Conservation (phyloP, 2,888 invertebrate genomes). For the Molanna angustata region DNA sequence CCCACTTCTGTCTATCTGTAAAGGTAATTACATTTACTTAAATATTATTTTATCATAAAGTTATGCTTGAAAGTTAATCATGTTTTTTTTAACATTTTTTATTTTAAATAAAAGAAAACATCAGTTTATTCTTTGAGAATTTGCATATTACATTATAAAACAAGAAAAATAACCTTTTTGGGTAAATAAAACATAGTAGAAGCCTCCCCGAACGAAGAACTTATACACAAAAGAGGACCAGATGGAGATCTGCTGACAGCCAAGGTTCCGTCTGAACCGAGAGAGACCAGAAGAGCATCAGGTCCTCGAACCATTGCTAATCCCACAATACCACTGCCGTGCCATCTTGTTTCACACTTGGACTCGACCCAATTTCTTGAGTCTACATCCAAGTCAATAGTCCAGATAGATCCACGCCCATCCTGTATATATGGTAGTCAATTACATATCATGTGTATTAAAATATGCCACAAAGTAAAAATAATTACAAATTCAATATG, state of each 20-base stretch:
- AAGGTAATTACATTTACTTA: too few species aligned
- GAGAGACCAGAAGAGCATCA: constrained; percentile 66
- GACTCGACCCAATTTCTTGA: constrained; percentile 48
- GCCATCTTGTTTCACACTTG: constrained; percentile 60
- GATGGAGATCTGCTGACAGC: constrained; percentile 68
- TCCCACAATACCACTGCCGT: constrained; percentile 71
- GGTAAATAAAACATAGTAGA: constrained; percentile 70
- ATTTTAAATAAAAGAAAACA: neutral
- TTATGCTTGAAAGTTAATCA: neutral
- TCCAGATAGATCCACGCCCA: constrained; percentile 38
- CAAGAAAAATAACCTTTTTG: constrained; percentile 46
- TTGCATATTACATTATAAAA: neutral
- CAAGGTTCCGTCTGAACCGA: constrained; percentile 71
- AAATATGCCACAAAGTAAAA: too few species aligned
- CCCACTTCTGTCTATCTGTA: constrained; percentile 61
- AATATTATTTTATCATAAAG: neutral
- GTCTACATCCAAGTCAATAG: constrained; percentile 48
- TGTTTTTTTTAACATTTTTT: neutral
- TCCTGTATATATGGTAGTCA: constrained; percentile 10
- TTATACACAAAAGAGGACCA: constrained; percentile 58
- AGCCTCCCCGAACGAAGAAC: constrained; percentile 54
- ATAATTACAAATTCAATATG: neutral
- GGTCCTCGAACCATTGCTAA: constrained; percentile 64
- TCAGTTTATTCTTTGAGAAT: neutral
- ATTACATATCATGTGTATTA: too few species aligned